These are phyloP conservation scores for Syrphus vitripennis DNA, from an alignment of 2,888 invertebrate genomes.

Conservation along the genomic window DNA sequence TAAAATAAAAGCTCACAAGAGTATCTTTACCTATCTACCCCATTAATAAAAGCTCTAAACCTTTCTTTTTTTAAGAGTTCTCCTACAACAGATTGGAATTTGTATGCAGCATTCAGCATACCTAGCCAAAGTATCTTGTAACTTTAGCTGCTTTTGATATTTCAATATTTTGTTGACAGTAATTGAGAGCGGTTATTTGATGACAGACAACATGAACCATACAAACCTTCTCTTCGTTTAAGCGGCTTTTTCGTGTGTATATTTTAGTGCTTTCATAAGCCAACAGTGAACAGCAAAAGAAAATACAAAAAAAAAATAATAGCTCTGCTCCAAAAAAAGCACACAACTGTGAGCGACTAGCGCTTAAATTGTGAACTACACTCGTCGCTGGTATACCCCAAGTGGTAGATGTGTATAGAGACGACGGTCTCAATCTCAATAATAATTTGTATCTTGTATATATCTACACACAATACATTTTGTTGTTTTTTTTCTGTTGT, in stretches of 20 bases:
- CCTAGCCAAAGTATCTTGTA: constrained; percentile 8
- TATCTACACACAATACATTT: constrained; percentile 21
- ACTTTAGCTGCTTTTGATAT: constrained; percentile 26
- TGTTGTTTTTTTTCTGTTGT: constrained; percentile 25
- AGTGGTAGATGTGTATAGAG: constrained; percentile 52
- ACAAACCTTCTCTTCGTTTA: constrained; percentile 14
- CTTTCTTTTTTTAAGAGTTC: constrained; percentile 34
- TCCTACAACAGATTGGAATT: not conserved
- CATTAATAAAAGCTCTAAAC: constrained; percentile 58
- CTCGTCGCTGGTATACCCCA: constrained; percentile 53
- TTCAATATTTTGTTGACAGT: constrained; percentile 34
- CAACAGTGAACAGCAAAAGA: not conserved
- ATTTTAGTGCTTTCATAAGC: constrained; percentile 25
- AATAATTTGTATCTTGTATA: constrained; percentile 50
- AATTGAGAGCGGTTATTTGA: constrained; percentile 15
- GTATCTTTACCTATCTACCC: not conserved
- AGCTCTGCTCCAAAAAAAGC: constrained; percentile 27
- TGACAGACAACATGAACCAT: not conserved
- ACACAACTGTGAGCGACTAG: constrained; percentile 51
- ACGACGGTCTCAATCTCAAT: constrained; percentile 37
- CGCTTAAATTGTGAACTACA: constrained; percentile 54
- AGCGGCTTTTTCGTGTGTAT: constrained; percentile 13
- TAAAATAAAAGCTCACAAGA: constrained; percentile 16
- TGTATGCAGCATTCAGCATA: not conserved
- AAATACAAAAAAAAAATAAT: not conserved